Conservation (phyloP, 2,113 vertebrate genomes). For the Merops nubicus region DNA sequence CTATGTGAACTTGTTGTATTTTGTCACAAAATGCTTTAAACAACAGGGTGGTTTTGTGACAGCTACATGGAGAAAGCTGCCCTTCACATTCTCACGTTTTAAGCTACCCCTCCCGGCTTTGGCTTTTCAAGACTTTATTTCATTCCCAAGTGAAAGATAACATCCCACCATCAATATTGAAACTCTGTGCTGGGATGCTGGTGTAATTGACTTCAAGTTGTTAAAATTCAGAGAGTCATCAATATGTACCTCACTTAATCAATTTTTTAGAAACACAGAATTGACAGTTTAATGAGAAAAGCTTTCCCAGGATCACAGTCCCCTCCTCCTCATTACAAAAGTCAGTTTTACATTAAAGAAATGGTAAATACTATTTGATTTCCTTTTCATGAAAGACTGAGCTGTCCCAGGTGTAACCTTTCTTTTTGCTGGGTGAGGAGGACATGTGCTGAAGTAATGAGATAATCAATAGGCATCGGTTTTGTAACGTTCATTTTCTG, state of each 20-base stretch:
- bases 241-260: not conserved
- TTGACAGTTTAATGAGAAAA: constrained; percentile 52
- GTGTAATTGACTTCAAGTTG: constrained; percentile 32
- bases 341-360: constrained; percentile 22
- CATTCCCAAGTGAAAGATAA: not conserved
- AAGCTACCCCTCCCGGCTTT: not conserved
- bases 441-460: not conserved
- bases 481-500: rapidly evolving
- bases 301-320: constrained; percentile 28
- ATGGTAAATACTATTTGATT: constrained; percentile 30
- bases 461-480: not conserved
- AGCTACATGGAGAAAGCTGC: not conserved
- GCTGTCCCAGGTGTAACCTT: not conserved
- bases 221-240: constrained; percentile 51
- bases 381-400: not conserved
- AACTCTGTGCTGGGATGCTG: not conserved
- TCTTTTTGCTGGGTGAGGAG: not conserved
- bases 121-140: not conserved
- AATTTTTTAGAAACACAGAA: constrained; percentile 36
- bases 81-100: not conserved
- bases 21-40: not conserved
- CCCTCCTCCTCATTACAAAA: constrained; percentile 17
- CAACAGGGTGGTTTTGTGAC: rapidly evolving
- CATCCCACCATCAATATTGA: not conserved
- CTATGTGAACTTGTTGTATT: not conserved